Conservation (phyloP, 2,797 vertebrate species). For the Myotis planiceps region DNA sequence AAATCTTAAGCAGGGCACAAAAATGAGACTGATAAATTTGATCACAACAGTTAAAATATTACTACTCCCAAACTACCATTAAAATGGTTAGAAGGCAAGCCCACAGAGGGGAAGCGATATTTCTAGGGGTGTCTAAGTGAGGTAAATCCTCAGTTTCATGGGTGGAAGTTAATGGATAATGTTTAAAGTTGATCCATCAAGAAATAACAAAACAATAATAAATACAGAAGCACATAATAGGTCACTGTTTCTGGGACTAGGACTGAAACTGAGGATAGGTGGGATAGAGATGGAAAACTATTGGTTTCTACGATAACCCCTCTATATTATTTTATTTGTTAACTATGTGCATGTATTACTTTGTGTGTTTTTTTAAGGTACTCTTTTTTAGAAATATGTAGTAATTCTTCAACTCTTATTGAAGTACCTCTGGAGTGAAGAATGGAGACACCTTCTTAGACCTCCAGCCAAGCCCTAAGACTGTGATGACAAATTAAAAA, state of each 20-base stretch:
- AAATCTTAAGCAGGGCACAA: background rate
- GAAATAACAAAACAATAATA: background rate
- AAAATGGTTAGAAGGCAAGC: background rate
- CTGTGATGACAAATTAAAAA: constrained; percentile 16
- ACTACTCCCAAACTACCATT: background rate
- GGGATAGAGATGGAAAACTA: background rate
- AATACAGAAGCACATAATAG: background rate
- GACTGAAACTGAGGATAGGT: background rate
- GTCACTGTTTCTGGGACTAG: background rate
- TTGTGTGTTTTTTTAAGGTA: background rate
- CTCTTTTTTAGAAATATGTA: background rate
- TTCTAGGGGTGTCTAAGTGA: background rate
- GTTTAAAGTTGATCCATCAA: background rate
- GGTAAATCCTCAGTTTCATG: background rate
- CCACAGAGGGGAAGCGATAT: background rate
- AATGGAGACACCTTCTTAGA: background rate
- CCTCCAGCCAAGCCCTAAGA: background rate
- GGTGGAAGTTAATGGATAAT: background rate
- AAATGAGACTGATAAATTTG: background rate
- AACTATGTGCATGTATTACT: background rate
- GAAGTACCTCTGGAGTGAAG: background rate
- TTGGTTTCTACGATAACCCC: background rate
- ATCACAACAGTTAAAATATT: background rate
- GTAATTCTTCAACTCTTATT: constrained; percentile 17
- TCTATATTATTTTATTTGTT: background rate